Evolutionary conservation across 1,140 invertebrate genomes (phyloP).

Genomic region (Dinothrombium tinctorium): DNA sequence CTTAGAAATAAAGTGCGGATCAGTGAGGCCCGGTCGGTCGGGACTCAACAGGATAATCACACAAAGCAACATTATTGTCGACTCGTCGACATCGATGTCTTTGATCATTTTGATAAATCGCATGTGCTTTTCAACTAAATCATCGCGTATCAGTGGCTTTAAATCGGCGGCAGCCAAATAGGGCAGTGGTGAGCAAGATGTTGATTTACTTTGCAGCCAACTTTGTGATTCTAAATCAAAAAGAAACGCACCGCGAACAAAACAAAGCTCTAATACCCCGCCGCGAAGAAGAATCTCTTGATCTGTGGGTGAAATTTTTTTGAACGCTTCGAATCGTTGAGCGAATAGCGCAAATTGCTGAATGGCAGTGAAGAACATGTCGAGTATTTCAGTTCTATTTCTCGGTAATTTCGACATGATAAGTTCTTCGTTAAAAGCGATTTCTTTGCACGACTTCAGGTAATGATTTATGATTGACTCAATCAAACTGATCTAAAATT

Average conservation of each 20-base stretch:
- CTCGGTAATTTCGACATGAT: too few relatives aligned
- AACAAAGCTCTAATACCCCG: constrained; percentile 28
- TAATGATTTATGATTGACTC: too few relatives aligned
- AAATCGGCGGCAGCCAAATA: constrained; percentile 16
- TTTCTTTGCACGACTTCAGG: too few relatives aligned
- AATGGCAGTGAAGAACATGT: constrained; percentile 20
- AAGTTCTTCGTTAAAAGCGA: too few relatives aligned
- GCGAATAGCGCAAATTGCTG: constrained; percentile 19
- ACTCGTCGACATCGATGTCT: constrained; percentile 26
- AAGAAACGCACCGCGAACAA: constrained; percentile 22
- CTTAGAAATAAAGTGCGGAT: constrained; percentile 18
- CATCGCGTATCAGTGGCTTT: constrained; percentile 17
- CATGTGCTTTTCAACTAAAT: constrained; percentile 27
- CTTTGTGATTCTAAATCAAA: too few relatives aligned
- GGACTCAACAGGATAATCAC: constrained; percentile 28
- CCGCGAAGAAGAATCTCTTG: constrained; percentile 26
- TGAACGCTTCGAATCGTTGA: constrained; percentile 20
- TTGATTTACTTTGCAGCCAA: constrained; percentile 1
- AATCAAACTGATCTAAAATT: too few relatives aligned
- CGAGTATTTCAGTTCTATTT: constrained; percentile 16
- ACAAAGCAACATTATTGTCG: constrained; percentile 25
- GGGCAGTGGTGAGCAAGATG: too few relatives aligned
- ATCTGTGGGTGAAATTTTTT: constrained; percentile 21
- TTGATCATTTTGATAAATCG: constrained; percentile 22
- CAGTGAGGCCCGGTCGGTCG: constrained; percentile 23